These are phyloP conservation scores for Pinna nobilis DNA, from an alignment of 1,140 invertebrate genomes.

Conservation along the genomic window DNA sequence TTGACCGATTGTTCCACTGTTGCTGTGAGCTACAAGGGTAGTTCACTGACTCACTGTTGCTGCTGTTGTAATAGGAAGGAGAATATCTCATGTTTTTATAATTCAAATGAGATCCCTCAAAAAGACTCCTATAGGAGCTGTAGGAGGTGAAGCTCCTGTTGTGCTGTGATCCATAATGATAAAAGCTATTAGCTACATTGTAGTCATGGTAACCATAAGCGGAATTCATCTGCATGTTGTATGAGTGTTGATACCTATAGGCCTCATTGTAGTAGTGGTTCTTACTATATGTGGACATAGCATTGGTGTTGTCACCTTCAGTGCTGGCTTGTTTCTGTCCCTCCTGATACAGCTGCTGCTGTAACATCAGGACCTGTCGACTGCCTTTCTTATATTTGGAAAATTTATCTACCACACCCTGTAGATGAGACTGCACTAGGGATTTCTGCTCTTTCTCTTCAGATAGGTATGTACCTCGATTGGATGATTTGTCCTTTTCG, in stretches of 20 bases:
- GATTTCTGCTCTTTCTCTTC: background rate
- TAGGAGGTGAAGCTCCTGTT: conserved; percentile 7
- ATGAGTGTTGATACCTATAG: conserved; percentile 35
- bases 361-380: conserved; percentile 59
- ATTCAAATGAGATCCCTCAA: background rate
- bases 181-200: conserved; percentile 19
- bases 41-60: background rate
- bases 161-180: conserved; percentile 17
- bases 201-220: conserved; percentile 29
- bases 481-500: background rate
- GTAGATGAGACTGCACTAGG: conserved; percentile 5
- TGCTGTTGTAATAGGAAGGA: background rate
- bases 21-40: background rate
- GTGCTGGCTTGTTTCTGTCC: conserved; percentile 35
- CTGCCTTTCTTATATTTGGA: conserved; percentile 48
- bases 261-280: conserved; percentile 11
- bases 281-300: background rate
- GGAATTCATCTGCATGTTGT: conserved; percentile 14
- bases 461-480: background rate
- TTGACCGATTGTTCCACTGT: background rate
- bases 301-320: background rate
- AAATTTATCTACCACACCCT: conserved; percentile 47
- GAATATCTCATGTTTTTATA: conserved; percentile 26
- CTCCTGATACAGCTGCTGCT: conserved; percentile 64
- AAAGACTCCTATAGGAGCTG: conserved; percentile 7